These are phyloP conservation scores for Orthosia gothica DNA, from an alignment of 2,888 invertebrate species.

Conservation along the genomic window DNA sequence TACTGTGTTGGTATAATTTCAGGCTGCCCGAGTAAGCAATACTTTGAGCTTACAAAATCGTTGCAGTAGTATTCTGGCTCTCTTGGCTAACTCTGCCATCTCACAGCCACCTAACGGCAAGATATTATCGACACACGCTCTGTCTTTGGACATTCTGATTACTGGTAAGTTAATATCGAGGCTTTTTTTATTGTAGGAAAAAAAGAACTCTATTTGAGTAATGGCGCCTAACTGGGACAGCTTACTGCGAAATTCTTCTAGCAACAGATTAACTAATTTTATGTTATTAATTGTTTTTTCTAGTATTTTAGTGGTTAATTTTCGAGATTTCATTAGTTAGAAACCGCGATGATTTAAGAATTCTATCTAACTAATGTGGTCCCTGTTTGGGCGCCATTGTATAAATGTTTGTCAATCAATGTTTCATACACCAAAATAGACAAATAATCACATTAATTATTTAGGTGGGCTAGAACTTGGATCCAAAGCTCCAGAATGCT, in stretches of 20 bases:
- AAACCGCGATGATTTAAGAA: too few relatives aligned
- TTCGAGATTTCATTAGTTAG: too few relatives aligned
- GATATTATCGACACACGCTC: conserved; percentile 96
- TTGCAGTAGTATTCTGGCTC: conserved; percentile 97
- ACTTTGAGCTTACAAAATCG: conserved; percentile 96
- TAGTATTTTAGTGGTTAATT: too few relatives aligned
- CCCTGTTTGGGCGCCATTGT: too few relatives aligned
- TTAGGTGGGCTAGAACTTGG: conserved; percentile 96
- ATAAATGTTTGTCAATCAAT: too few relatives aligned
- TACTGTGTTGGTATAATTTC: conserved; percentile 54
- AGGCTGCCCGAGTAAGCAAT: conserved; percentile 97
- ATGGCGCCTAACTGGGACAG: conserved; percentile 14
- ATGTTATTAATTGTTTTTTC: too few relatives aligned
- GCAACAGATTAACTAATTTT: not conserved
- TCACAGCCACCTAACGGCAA: conserved; percentile 95
- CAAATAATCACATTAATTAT: not conserved
- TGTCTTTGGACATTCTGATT: conserved; percentile 98
- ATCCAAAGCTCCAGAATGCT: conserved; percentile 98
- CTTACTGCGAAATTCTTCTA: not conserved
- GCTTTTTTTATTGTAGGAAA: not conserved
- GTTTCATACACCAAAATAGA: not conserved
- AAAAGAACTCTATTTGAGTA: not conserved
- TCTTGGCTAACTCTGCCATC: conserved; percentile 97
- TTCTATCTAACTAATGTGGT: too few relatives aligned
- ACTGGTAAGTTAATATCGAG: conserved; percentile 86